Base-by-base conservation (phyloP, 2,888 invertebrate genomes). In the Eubasilissa splendida region DNA sequence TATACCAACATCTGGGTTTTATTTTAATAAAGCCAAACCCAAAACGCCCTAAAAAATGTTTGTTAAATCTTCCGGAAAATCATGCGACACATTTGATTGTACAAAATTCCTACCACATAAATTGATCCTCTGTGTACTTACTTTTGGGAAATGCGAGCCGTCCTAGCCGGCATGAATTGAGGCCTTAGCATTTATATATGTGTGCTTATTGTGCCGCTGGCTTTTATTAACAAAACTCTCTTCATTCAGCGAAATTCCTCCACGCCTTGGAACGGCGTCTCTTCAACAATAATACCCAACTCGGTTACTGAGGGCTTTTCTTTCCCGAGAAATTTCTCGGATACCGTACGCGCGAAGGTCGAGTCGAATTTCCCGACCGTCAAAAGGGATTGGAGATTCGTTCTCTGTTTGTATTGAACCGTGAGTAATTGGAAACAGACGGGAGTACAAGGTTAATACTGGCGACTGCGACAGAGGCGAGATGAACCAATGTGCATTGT, bases 181-280 rank as follows among this genome's bases (percentile, higher is more conserved):
- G 31, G 22, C 60, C 22, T 31, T 22, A 31, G 60, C 60, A 14
- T 42, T 42, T 42, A 60, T 60, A 60, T 60, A 7, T 60, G 33
- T 66, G 56, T 42, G 12, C 66, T 66, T 66, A 42, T 66, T 66
- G 66, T 42, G 66, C 12, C 66, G 42, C 33, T 66, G 66, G 42
- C 66, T 66, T 66, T 66, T 66, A 66, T 66, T n/a, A 66, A 66
- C 33, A 66, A 66, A 42, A 66, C 66, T 66, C 42, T 42, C 66
- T 66, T 60, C 60, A 66, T 66, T 66, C 66, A 66, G n/a, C 42
- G 66, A 66, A 66, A 42, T 66, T 66, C 66, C 66, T 42, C 42
- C 42, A n/a, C 66, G 42, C 66, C 66, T 42, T 66, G 42, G 8
- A 66, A 66, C 42, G 42, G 66, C n/a, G n/a, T 42, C 42, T 66